Conservation (phyloP, 2,888 invertebrate genomes). For the Drosophila eohydei region DNA sequence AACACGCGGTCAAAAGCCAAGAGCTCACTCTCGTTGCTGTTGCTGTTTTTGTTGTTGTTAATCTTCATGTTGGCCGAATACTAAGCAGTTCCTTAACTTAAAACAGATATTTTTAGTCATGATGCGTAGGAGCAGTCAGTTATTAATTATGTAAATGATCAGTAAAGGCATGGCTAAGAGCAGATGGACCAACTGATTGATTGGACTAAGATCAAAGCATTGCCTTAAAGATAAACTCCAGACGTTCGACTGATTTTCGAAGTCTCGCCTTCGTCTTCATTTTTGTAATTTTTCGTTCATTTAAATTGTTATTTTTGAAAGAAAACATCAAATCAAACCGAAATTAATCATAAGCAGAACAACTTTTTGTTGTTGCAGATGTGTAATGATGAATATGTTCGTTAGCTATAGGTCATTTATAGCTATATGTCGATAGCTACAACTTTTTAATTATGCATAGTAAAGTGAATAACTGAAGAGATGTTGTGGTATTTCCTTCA, state of each 20-base stretch:
- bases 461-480: too few relatives aligned
- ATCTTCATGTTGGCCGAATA: conserved; percentile 31
- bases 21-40: neutral
- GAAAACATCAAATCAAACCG: neutral
- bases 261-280: neutral
- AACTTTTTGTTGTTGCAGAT: neutral
- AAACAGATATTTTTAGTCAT: conserved; percentile 12
- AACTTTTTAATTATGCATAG: too few relatives aligned
- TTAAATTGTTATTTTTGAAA: neutral
- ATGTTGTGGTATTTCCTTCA: too few relatives aligned
- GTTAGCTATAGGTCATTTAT: neutral
- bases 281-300: neutral
- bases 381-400: neutral
- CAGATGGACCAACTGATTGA: conserved; percentile 6
- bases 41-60: conserved; percentile 18
- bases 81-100: conserved; percentile 20
- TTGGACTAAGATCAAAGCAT: conserved; percentile 5
- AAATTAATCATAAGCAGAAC: neutral
- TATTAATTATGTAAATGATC: conserved; percentile 32
- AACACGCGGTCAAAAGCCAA: conserved; percentile 62
- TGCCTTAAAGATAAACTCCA: neutral
- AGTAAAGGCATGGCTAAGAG: neutral
- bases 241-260: neutral
- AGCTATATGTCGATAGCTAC: neutral
- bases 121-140: conserved; percentile 48